These are phyloP conservation scores for Tachuris rubrigastra DNA, from an alignment of 2,113 vertebrate species.

Conservation along the genomic window DNA sequence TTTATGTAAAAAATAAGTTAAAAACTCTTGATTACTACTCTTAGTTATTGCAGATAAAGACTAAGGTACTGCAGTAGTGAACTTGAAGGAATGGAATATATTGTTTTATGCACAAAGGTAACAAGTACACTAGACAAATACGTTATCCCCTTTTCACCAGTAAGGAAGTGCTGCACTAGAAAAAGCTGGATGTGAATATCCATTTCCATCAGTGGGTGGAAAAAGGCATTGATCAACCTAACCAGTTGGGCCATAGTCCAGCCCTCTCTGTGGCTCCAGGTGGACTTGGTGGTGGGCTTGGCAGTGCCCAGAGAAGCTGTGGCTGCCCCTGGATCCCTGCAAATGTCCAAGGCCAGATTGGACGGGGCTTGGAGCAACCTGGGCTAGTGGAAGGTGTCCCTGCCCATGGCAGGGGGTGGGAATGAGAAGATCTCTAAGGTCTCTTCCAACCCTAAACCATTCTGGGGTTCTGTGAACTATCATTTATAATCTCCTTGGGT, in stretches of 20 bases:
- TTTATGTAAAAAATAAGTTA: background rate
- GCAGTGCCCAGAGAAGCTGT: background rate
- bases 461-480: accelerated
- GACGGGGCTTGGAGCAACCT: accelerated
- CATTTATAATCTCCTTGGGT: background rate
- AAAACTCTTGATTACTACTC: background rate
- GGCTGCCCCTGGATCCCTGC: background rate
- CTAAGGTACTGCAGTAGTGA: background rate
- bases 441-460: background rate
- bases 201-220: background rate
- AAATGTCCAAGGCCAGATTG: background rate
- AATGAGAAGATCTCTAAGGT: background rate
- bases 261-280: background rate
- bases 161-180: background rate
- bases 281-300: background rate
- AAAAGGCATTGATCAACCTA: background rate
- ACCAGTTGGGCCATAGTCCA: background rate
- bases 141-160: background rate
- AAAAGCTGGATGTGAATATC: background rate
- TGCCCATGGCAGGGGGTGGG: background rate
- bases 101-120: background rate
- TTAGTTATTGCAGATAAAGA: background rate
- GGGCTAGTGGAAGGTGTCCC: background rate
- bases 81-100: background rate
- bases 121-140: background rate